Evolutionary conservation across 1,140 invertebrate genomes (phyloP).

Genomic region (Sarcophaga bullata): DNA sequence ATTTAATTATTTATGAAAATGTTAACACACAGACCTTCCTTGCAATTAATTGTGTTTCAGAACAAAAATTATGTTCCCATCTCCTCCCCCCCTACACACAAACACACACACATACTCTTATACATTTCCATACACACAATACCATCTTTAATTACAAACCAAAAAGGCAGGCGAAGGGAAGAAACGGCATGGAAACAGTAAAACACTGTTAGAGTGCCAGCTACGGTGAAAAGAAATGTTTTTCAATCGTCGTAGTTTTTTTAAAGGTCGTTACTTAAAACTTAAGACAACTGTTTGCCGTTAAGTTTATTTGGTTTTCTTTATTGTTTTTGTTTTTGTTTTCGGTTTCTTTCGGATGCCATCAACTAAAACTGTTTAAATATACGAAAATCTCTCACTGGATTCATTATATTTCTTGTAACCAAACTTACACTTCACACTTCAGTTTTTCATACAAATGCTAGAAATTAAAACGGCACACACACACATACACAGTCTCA

Average conservation of each 20-base stretch:
- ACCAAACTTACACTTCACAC: not conserved
- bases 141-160: not conserved
- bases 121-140: not conserved
- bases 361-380: constrained; percentile 25
- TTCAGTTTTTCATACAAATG: not conserved
- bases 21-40: constrained; percentile 12
- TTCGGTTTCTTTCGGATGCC: not conserved
- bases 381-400: constrained; percentile 16
- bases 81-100: too few relatives aligned
- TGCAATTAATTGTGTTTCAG: constrained; percentile 21
- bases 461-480: not conserved
- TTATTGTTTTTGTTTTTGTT: not conserved
- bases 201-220: too few relatives aligned
- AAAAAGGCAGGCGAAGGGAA: too few relatives aligned
- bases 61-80: not conserved
- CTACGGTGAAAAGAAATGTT: too few relatives aligned
- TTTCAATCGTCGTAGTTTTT: too few relatives aligned
- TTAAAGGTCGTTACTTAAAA: too few relatives aligned
- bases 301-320: too few relatives aligned
- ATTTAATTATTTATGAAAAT: constrained; percentile 25
- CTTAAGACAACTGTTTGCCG: too few relatives aligned
- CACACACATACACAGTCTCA: not conserved
- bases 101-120: too few relatives aligned
- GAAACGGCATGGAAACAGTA: too few relatives aligned
- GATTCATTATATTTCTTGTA: constrained; percentile 1